Conservation (phyloP, 2,113 vertebrate species). For the Thermophis baileyi region DNA sequence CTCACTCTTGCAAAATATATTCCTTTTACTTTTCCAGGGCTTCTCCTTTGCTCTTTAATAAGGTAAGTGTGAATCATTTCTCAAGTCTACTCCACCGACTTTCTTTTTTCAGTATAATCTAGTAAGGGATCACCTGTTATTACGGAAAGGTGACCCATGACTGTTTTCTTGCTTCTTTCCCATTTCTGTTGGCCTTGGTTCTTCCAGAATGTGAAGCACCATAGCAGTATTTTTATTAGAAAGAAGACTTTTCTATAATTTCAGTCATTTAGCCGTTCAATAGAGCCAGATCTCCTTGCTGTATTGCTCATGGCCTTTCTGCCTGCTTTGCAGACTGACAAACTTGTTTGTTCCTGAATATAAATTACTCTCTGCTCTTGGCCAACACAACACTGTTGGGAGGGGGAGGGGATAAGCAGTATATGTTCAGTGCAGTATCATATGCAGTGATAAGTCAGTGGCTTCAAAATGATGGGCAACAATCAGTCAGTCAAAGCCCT, state of each 20-base stretch:
- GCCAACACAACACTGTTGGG: neutral
- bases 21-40: neutral
- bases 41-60: neutral
- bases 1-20: neutral
- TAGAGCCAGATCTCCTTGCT: neutral
- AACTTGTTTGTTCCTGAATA: neutral
- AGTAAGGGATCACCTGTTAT: neutral
- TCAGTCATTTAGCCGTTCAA: neutral
- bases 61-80: neutral
- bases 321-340: neutral
- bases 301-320: neutral
- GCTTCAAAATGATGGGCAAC: neutral
- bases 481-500: neutral
- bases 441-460: neutral
- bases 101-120: neutral
- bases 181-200: neutral
- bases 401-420: accelerated
- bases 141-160: neutral
- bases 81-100: too few species aligned
- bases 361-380: neutral
- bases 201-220: neutral
- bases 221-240: neutral
- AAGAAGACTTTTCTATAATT: neutral
- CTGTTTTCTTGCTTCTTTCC: neutral
- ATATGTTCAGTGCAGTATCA: neutral